phyloP scores from a whole-genome alignment of 2,888 invertebrate genomes.

The Congeria kusceri region DNA sequence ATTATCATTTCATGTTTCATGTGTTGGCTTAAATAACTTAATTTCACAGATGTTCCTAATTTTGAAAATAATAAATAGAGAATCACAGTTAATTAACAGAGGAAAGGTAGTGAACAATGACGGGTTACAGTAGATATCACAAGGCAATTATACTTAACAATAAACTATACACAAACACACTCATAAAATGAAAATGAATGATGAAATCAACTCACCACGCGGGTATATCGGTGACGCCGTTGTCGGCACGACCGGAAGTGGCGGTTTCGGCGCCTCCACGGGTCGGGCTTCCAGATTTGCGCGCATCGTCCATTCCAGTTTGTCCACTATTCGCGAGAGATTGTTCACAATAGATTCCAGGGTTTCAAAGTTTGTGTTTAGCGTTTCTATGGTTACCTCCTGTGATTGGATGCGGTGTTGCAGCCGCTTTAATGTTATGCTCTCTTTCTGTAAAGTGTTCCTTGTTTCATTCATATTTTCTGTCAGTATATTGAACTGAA shows the following conservation, averaged over 20 bases:
- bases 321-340: conserved; percentile 60
- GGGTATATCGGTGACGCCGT: background rate
- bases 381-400: conserved; percentile 56
- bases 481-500: conserved; percentile 51
- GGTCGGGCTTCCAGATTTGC: conserved; percentile 15
- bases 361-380: conserved; percentile 62
- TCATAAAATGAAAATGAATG: no score
- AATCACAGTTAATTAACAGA: no score
- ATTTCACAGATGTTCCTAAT: no score
- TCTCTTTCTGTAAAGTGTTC: conserved; percentile 61
- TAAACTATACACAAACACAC: no score
- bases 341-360: conserved; percentile 66
- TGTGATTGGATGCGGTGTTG: conserved; percentile 61
- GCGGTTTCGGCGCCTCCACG: background rate
- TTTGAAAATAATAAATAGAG: no score
- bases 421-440: conserved; percentile 57
- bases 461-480: conserved; percentile 57
- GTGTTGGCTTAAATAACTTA: no score
- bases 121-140: no score
- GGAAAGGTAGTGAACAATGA: no score
- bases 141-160: no score
- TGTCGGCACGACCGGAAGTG: background rate
- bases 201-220: background rate
- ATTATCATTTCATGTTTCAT: no score
- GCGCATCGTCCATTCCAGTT: conserved; percentile 54